Evolutionary conservation across 53 echinoderm and acorn worm species (phyloP), one percentile per base, ranked within the genome.

Genomic region (Paelopatides confundens): DNA sequence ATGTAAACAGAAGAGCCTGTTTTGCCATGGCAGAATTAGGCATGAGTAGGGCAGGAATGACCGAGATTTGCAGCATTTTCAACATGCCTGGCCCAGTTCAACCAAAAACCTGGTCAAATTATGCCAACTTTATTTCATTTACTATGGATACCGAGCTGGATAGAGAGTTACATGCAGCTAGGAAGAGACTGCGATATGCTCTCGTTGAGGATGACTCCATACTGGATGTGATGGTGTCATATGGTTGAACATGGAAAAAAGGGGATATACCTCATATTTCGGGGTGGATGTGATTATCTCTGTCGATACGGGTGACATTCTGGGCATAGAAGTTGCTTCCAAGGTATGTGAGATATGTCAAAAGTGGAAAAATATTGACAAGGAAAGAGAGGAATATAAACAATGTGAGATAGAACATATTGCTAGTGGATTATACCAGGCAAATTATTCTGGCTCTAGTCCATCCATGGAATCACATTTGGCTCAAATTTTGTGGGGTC

Each of bases 161-260:
- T 12, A 9, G 8, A 64, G 64, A 64, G 26, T 9, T 5, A 30
- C 26, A 9, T 27, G 30, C 64, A 64, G 64, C 64, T 13, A 17
- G 64, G 8, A 17, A 64, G 18, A 10, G 30, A 64, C 15, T 5
- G 15, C 64, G 9, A 12, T 11, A 64, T 10, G 64, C 9, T 64
- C 18, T 9, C 8, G 8, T 15, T 27, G 10, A 27, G 26, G 64
- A 64, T 64, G 8, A 64, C 30, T 26, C 64, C 12, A 10, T 64
- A 9, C 11, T 70, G 9, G 70, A 70, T 31, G 35, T 70, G 21
- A 34, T 34, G 35, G 70, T 70, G 9, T 31, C 70, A 8, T 70
- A 31, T 70, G 70, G 28, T 70, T 6, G 70, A 30, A 70, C 70
- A 31, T 70, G 70, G 70, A 26, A 70, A 70, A 70, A 31, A 31